Conservation (phyloP, 2,888 invertebrate genomes). For the Coleophora deauratella region DNA sequence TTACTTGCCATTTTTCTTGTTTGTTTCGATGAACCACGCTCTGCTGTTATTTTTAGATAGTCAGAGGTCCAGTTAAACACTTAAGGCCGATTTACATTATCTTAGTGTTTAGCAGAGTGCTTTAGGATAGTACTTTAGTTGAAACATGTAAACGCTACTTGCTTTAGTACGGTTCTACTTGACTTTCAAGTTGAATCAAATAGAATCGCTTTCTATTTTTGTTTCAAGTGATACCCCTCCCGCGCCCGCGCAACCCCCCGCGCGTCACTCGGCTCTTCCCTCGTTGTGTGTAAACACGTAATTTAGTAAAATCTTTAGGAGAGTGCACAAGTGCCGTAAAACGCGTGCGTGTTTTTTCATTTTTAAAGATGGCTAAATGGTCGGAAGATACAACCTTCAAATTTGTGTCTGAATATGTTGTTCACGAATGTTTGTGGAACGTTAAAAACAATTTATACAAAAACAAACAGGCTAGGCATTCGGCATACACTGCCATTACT, state of each 20-base stretch:
- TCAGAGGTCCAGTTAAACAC: too few species aligned
- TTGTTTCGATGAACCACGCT: neutral
- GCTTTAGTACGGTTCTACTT: too few species aligned
- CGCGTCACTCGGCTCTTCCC: too few species aligned
- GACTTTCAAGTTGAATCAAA: too few species aligned
- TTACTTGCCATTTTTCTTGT: neutral
- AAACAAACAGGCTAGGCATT: conserved; percentile 10
- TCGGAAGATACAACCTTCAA: neutral
- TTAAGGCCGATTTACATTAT: too few species aligned
- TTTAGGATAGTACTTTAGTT: too few species aligned
- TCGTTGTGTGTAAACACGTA: too few species aligned
- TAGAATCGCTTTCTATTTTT: too few species aligned
- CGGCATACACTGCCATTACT: conserved; percentile 10
- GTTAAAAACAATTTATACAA: conserved; percentile 10
- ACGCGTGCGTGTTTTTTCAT: conserved; percentile 3
- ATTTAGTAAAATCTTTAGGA: too few species aligned
- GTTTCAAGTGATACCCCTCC: conserved; percentile 2
- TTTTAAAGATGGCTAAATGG: neutral
- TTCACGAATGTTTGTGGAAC: conserved; percentile 13
- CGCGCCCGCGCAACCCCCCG: too few species aligned
- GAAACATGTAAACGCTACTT: too few species aligned
- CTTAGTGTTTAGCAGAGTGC: too few species aligned
- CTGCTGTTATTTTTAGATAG: neutral
- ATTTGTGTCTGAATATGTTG: conserved; percentile 14
- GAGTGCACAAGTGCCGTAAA: conserved; percentile 3